Percentiles rank a stretch among this genome's conserved stretches.
Conservation (phyloP, 2,113 vertebrate species). For the Rhagologus leucostigma region DNA sequence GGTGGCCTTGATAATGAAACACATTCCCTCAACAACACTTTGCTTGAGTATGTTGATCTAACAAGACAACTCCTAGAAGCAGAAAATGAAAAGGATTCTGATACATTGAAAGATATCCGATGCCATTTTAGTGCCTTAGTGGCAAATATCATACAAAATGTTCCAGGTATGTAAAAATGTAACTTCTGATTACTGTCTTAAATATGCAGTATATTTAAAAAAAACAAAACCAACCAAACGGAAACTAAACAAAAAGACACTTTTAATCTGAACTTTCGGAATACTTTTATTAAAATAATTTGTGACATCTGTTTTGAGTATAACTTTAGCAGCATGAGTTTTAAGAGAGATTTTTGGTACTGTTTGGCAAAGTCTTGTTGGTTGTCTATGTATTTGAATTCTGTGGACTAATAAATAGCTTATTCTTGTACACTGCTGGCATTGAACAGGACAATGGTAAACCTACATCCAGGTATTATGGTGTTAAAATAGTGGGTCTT, state of each 20-base stretch:
- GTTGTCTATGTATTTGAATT: neutral
- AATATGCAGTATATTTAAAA: neutral
- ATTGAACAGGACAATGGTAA: neutral
- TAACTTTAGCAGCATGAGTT: neutral
- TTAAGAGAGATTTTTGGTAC: neutral
- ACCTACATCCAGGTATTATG: neutral
- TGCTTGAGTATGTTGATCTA: conserved; percentile 96
- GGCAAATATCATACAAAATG: conserved; percentile 99
- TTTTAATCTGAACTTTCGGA: neutral
- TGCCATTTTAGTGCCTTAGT: conserved; percentile 99
- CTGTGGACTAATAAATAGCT: neutral
- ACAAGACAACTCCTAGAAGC: conserved; percentile 96
- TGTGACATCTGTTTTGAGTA: neutral
- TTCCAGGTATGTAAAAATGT: conserved; percentile 83
- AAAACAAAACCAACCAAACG: neutral
- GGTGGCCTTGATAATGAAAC: conserved; percentile 96
- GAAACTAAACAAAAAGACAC: neutral
- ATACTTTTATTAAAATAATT: neutral
- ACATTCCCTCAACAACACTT: conserved; percentile 93
- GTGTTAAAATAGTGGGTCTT: neutral
- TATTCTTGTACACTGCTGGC: neutral
- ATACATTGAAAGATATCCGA: conserved; percentile 94
- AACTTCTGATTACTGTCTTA: neutral
- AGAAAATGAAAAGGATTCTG: conserved; percentile 98
- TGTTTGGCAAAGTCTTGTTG: neutral